These are phyloP conservation scores for Ctenochaetus hawaiiensis DNA, from an alignment of 2,797 vertebrate species.

Conservation along the genomic window DNA sequence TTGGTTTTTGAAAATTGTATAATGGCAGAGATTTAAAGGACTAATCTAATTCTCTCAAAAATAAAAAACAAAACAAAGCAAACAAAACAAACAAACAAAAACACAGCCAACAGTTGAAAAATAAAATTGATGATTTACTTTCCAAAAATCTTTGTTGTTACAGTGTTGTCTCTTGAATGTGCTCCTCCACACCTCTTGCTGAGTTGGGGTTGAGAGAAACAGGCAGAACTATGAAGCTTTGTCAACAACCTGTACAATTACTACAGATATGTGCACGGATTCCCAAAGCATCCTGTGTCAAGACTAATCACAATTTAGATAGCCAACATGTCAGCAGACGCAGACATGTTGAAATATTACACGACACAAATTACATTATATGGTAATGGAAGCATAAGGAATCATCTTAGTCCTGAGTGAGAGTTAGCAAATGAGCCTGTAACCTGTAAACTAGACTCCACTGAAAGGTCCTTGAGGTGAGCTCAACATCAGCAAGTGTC, in stretches of 20 bases:
- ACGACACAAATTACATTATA: constrained; percentile 78
- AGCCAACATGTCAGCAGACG: constrained; percentile 69
- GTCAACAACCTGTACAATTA: constrained; percentile 48
- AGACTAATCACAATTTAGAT: constrained; percentile 72
- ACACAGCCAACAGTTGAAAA: constrained; percentile 31
- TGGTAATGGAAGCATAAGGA: constrained; percentile 76
- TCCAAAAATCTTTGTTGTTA: constrained; percentile 36
- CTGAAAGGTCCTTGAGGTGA: constrained; percentile 63
- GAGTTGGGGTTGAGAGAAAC: constrained; percentile 9
- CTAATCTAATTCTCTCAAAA: constrained; percentile 19
- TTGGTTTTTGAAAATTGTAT: background rate
- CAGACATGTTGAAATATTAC: constrained; percentile 75
- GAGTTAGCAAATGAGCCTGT: constrained; percentile 71
- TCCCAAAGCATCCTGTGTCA: constrained; percentile 75
- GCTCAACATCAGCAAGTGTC: constrained; percentile 55
- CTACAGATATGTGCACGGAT: constrained; percentile 63
- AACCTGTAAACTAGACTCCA: constrained; percentile 69
- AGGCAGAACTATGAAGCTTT: constrained; percentile 16
- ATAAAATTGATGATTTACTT: constrained; percentile 24
- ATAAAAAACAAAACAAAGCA: background rate
- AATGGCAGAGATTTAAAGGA: background rate
- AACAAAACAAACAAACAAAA: constrained; percentile 15
- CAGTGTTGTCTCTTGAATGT: constrained; percentile 15
- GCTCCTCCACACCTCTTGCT: constrained; percentile 12
- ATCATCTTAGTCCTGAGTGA: constrained; percentile 74